Conservation (phyloP, 2,113 vertebrate species). For the Oreochromis tanganicae region DNA sequence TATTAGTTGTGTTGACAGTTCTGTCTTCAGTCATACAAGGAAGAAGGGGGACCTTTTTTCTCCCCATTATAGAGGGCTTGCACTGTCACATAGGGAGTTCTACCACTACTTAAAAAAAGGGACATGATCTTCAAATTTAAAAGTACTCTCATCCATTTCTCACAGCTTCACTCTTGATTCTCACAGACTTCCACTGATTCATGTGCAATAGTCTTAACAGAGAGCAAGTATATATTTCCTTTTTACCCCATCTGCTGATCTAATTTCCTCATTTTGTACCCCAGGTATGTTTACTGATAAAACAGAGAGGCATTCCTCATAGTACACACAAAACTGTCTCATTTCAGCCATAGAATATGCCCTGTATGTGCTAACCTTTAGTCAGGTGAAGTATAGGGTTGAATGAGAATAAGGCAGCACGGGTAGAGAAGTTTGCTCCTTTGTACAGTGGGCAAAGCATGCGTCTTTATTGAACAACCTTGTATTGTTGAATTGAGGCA, state of each 20-base stretch:
- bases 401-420: not conserved
- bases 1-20: slow-evolving; percentile 18
- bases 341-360: slow-evolving; percentile 2
- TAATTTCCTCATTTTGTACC: slow-evolving; percentile 30
- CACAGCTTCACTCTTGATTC: slow-evolving; percentile 51
- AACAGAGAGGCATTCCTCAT: not conserved
- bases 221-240: slow-evolving; percentile 38
- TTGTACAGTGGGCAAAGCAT: not conserved
- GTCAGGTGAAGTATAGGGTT: not conserved
- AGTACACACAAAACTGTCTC: not conserved
- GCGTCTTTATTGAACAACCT: not conserved
- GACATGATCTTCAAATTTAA: slow-evolving; percentile 34
- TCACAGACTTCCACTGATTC: slow-evolving; percentile 55
- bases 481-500: not conserved
- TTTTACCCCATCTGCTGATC: slow-evolving; percentile 40
- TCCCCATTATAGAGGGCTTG: slow-evolving; percentile 19
- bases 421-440: not conserved
- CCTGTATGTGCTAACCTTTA: slow-evolving; percentile 5
- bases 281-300: not conserved
- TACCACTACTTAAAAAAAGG: slow-evolving; percentile 32
- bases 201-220: slow-evolving; percentile 47
- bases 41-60: slow-evolving; percentile 8
- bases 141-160: slow-evolving; percentile 14
- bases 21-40: not conserved
- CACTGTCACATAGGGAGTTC: slow-evolving; percentile 45